These are phyloP conservation scores for Brenthis hecate DNA, from an alignment of 2,888 invertebrate genomes.

Conservation along the genomic window DNA sequence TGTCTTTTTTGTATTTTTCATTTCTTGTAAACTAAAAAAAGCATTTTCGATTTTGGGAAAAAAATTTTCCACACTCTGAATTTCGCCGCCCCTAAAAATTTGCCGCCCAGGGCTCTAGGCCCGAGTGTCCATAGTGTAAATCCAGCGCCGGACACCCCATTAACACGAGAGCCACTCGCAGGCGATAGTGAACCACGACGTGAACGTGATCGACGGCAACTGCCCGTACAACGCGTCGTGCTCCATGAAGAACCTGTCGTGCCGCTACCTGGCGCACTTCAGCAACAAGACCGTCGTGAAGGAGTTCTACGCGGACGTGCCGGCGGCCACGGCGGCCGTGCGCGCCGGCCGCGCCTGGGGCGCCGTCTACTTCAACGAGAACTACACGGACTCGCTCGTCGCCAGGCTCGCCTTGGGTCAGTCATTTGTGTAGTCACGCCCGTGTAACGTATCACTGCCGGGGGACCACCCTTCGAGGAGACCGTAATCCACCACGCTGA, in stretches of 20 bases:
- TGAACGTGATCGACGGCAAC: slow-evolving; percentile 63
- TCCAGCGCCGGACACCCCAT: too few relatives aligned
- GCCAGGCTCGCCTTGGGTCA: slow-evolving; percentile 89
- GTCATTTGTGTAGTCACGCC: neutral
- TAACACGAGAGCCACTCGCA: slow-evolving; percentile 40
- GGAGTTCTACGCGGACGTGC: slow-evolving; percentile 84
- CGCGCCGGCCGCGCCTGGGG: slow-evolving; percentile 92
- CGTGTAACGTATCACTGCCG: too few relatives aligned
- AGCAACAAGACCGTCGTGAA: slow-evolving; percentile 87
- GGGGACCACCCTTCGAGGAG: too few relatives aligned
- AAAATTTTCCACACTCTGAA: too few relatives aligned
- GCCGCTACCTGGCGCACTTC: slow-evolving; percentile 89
- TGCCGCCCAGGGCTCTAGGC: too few relatives aligned
- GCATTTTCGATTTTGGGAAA: too few relatives aligned
- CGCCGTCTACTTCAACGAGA: slow-evolving; percentile 92
- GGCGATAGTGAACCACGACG: slow-evolving; percentile 78
- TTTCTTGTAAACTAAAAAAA: too few relatives aligned
- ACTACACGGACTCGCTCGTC: slow-evolving; percentile 93
- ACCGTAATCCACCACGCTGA: too few relatives aligned
- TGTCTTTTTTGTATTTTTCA: too few relatives aligned
- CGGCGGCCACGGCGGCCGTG: slow-evolving; percentile 88
- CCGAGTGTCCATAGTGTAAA: too few relatives aligned
- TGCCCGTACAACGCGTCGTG: slow-evolving; percentile 85
- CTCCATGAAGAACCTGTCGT: slow-evolving; percentile 87
- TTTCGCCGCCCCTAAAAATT: too few relatives aligned